A percentile compares a stretch with the other conserved stretches of the same genome.
phyloP scores from a whole-genome alignment of 2,797 vertebrate species.

The Epinephelus malabaricus region DNA sequence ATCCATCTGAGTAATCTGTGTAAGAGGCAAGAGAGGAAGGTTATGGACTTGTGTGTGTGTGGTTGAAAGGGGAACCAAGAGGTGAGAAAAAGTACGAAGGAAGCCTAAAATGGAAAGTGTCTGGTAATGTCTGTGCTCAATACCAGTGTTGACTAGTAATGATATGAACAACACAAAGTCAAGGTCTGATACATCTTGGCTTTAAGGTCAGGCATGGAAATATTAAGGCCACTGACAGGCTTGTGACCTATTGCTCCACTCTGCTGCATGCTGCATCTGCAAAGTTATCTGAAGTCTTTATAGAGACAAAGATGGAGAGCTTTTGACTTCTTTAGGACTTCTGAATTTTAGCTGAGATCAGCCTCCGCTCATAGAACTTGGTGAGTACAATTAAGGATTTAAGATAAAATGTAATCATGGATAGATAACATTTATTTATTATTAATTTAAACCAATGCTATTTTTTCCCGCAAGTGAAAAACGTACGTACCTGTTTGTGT shows the following conservation, averaged over 20 bases:
- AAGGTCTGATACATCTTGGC: no score
- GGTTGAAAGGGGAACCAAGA: background rate
- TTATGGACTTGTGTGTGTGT: background rate
- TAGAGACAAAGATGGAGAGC: no score
- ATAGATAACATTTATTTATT: background rate
- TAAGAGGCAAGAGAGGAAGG: background rate
- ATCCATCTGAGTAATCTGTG: background rate
- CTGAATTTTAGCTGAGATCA: background rate
- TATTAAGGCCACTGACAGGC: background rate
- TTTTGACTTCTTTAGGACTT: background rate
- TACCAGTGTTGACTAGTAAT: background rate
- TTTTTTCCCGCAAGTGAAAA: no score
- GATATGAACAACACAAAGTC: background rate
- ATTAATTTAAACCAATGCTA: no score
- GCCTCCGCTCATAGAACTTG: background rate
- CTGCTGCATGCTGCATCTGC: no score
- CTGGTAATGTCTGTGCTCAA: background rate
- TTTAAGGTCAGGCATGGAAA: background rate
- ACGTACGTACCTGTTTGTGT: no score
- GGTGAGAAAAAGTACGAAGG: background rate
- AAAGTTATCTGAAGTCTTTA: no score
- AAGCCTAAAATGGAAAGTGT: no score
- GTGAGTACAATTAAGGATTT: background rate
- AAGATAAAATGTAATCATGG: background rate
- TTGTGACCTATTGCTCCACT: background rate